phyloP scores from a whole-genome alignment of 2,888 invertebrate genomes.

The Dexiosoma caninum region DNA sequence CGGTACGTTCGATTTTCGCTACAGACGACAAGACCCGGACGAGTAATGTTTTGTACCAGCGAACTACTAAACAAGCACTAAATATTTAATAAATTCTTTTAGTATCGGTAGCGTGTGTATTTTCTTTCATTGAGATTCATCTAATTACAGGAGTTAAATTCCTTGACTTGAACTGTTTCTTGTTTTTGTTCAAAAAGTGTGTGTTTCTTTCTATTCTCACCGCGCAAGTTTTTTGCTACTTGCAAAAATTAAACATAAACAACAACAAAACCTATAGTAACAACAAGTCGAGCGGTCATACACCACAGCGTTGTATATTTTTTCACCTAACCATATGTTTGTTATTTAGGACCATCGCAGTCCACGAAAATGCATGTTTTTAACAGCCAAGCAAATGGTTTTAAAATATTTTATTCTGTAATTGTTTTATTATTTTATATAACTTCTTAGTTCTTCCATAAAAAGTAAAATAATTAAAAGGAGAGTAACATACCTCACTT shows the following conservation, averaged over 20 bases:
- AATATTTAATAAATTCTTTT: slow-evolving; percentile 33
- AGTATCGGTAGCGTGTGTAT: slow-evolving; percentile 10
- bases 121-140: slow-evolving; percentile 3
- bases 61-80: slow-evolving; percentile 65
- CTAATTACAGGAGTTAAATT: slow-evolving; percentile 45
- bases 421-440: no score
- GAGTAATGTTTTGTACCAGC: slow-evolving; percentile 50
- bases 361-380: not conserved
- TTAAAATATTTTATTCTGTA: no score
- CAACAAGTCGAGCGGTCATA: slow-evolving; percentile 46
- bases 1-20: slow-evolving; percentile 43
- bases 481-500: no score
- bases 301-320: slow-evolving; percentile 17
- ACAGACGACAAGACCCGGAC: slow-evolving; percentile 3
- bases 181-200: not conserved
- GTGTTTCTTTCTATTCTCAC: slow-evolving; percentile 42
- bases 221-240: slow-evolving; percentile 50
- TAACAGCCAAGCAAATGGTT: no score
- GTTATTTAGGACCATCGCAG: not conserved
- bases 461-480: no score
- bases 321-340: not conserved
- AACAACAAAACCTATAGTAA: slow-evolving; percentile 30
- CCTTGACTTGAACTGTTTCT: slow-evolving; percentile 23
- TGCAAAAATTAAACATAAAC: slow-evolving; percentile 6
- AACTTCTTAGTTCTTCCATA: no score